Base-by-base conservation (phyloP, 1,140 invertebrate genomes). In the Atta colombica region DNA sequence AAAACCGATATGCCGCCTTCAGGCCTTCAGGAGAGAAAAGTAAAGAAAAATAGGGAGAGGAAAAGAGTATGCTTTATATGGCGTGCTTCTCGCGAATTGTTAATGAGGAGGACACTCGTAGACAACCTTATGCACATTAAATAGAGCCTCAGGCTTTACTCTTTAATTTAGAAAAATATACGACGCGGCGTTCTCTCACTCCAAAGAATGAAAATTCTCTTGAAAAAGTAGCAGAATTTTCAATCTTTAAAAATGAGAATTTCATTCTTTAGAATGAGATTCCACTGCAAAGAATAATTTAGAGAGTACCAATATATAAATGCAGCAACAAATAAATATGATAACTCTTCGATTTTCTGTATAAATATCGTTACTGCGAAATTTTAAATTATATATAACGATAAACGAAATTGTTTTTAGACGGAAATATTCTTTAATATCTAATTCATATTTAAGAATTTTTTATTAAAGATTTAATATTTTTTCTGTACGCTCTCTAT, bases 1-100 rank as follows among this genome's bases (percentile, higher is more conserved):
- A 78, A 80, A 85, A 85, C 72, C 74, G 78, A 90, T 86, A 86
- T 51, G 12, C n/a, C 25, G 49, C 25, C 25, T 71, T 72, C 31
- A 6, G 3, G 31, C 0, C 31, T 31, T 31, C 31, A 4, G 31
- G 63, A n/a, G n/a, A 31, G 35, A 51, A 14, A 69, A 21, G 39
- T 25, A 69, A 49, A 51, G 39, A 69, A 25, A 51, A 51, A 49
- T 25, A 49, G 45, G 61, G 28, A 39, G 71, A 25, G n/a, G n/a
- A 49, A 28, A 21, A 72, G 45, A 18, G 28, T 45, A 21, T 72
- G 58, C n/a, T 87, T 87, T 87, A 87, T 75, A 85, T 35, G 39
- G 14, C 39, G 39, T 14, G 61, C 86, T 74, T 84, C 68, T 39
- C 8, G 53, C 74, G 69, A 77, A 63, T 75, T 75, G 89, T 68